These are phyloP conservation scores for Microctonus aethiopoides DNA, from an alignment of 2,888 invertebrate genomes.

Conservation along the genomic window DNA sequence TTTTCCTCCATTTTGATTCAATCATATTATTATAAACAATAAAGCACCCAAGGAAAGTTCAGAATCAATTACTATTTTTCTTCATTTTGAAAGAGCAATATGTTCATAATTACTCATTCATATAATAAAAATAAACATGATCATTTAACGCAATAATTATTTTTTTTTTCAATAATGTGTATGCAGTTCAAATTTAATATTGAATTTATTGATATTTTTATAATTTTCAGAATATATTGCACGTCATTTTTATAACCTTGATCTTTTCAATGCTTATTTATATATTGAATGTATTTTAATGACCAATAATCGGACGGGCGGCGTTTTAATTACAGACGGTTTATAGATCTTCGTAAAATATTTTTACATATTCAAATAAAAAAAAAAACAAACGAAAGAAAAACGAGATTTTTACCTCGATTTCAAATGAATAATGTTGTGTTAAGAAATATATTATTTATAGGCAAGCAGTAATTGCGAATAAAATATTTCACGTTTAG, in stretches of 20 bases:
- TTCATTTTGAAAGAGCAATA: not conserved
- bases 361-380: not conserved
- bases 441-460: not conserved
- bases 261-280: not conserved
- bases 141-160: not conserved
- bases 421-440: not conserved
- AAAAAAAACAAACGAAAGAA: not conserved
- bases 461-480: not conserved
- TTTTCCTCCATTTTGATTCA: too few relatives aligned
- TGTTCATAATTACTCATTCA: not conserved
- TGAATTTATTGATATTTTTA: not conserved
- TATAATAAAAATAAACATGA: not conserved
- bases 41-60: too few relatives aligned
- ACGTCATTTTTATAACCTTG: not conserved
- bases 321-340: conserved; percentile 3
- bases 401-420: not conserved
- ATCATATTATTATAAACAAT: too few relatives aligned
- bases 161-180: not conserved
- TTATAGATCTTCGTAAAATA: conserved; percentile 15
- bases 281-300: conserved; percentile 1
- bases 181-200: not conserved
- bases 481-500: not conserved
- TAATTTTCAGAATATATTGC: not conserved
- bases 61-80: too few relatives aligned
- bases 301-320: conserved; percentile 27